These are phyloP conservation scores for Caenorhabditis doughertyi DNA, from an alignment of 2,888 invertebrate genomes.

Conservation along the genomic window DNA sequence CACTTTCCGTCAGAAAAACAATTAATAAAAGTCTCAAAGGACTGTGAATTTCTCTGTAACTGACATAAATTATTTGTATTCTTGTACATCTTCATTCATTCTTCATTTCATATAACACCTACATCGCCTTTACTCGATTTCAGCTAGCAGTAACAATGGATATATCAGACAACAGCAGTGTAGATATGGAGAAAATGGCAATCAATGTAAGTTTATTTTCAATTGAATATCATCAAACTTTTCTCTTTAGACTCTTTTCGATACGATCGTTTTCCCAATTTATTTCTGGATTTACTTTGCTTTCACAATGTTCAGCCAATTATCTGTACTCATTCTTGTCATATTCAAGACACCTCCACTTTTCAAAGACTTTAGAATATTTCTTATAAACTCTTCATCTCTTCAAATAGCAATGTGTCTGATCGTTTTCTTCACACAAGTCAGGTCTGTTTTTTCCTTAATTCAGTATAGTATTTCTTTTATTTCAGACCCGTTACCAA, in stretches of 20 bases:
- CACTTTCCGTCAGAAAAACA: too few species aligned
- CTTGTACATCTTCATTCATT: neutral
- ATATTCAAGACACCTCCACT: conserved; percentile 32
- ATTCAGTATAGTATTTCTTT: neutral
- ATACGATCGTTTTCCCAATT: conserved; percentile 27
- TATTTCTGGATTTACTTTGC: conserved; percentile 33
- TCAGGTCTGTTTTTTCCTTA: conserved; percentile 17
- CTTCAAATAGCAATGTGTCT: conserved; percentile 32
- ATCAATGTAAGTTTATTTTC: conserved; percentile 12
- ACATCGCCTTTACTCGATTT: neutral
- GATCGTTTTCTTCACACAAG: conserved; percentile 36
- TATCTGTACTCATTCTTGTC: conserved; percentile 28
- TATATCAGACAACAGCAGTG: neutral
- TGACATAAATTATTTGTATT: neutral
- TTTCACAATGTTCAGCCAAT: conserved; percentile 40
- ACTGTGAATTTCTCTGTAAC: neutral
- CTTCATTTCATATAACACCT: neutral
- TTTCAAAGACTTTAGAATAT: conserved; percentile 38
- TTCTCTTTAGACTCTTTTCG: conserved; percentile 10
- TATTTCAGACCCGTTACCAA: conserved; percentile 18
- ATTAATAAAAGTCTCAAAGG: neutral
- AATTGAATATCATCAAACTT: neutral
- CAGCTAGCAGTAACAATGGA: neutral
- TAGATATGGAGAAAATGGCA: neutral
- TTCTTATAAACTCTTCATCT: conserved; percentile 37